A percentile compares a stretch with the other conserved stretches of the same genome.
Evolutionary conservation across 1,140 invertebrate genomes (phyloP).

Genomic region (Musca vetustissima): DNA sequence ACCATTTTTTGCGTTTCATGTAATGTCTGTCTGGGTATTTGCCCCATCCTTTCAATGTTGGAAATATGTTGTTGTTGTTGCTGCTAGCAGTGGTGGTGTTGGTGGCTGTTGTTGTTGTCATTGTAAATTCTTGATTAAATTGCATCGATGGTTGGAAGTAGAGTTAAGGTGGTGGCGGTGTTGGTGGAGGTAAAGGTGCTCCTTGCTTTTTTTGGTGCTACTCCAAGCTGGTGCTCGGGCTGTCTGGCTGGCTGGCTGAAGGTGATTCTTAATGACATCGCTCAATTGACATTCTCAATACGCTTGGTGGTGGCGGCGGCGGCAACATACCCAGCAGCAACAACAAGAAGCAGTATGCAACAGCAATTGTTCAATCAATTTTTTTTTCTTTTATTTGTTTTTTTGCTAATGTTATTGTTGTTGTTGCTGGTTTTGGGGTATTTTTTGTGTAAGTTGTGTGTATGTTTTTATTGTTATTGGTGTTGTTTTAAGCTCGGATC

Average conservation of each 20-base stretch:
- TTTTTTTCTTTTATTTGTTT: no score
- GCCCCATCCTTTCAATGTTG: conserved; percentile 13
- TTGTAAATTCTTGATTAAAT: conserved; percentile 25
- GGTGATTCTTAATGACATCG: conserved; percentile 32
- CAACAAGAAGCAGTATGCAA: neutral
- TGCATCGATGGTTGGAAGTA: neutral
- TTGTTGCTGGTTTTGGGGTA: neutral
- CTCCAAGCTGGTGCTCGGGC: neutral
- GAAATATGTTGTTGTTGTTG: conserved; percentile 1
- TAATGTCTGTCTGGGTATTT: neutral
- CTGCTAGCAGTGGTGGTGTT: no score
- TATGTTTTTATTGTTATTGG: conserved; percentile 4
- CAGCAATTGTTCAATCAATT: conserved; percentile 14
- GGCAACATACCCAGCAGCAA: neutral
- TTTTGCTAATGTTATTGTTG: conserved; percentile 11
- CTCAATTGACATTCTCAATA: conserved; percentile 20
- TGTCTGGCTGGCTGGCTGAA: neutral
- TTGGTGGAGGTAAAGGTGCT: no score
- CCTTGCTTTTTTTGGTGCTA: conserved; percentile 6
- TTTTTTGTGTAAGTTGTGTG: conserved; percentile 10
- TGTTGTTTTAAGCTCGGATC: neutral
- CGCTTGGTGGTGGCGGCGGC: no score
- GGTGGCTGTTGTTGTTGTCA: conserved; percentile 8
- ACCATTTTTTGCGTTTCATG: conserved; percentile 34
- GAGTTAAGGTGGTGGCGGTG: no score